Conservation (phyloP, 2,113 vertebrate species). For the Pterocles burchelli region DNA sequence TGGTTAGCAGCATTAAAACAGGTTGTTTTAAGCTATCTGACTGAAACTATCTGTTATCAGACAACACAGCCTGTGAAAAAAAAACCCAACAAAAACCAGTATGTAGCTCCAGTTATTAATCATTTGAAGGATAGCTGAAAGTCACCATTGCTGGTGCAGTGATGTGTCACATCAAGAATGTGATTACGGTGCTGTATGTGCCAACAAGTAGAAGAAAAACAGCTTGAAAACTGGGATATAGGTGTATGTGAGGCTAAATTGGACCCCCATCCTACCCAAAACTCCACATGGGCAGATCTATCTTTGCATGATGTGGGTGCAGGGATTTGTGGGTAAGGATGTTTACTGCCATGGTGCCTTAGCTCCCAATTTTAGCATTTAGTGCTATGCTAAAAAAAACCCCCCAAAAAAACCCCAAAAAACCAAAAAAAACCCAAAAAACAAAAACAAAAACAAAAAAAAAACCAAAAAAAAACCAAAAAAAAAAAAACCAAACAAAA, state of each 20-base stretch:
- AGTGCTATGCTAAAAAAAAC: background rate
- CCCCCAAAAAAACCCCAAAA: background rate
- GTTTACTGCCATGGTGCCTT: background rate
- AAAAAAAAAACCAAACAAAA: background rate
- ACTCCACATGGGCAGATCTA: background rate
- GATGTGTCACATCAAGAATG: background rate
- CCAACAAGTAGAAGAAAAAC: background rate
- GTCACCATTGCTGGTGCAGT: background rate
- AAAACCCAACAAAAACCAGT: background rate
- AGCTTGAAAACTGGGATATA: background rate
- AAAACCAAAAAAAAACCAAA: background rate
- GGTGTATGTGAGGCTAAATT: background rate
- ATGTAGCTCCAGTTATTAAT: background rate
- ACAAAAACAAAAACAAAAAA: background rate
- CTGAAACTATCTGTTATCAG: background rate
- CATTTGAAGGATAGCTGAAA: background rate
- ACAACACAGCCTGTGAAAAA: background rate
- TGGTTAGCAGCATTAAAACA: background rate
- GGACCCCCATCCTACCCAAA: background rate
- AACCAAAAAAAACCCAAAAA: background rate
- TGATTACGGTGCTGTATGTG: background rate
- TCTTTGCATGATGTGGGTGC: background rate
- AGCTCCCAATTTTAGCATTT: background rate
- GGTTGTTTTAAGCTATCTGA: background rate
- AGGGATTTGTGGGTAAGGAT: background rate